Percentiles rank a stretch among this genome's conserved stretches.
These are phyloP conservation scores for Equus quagga DNA, from an alignment of 2,113 vertebrate genomes.

Conservation along the genomic window DNA sequence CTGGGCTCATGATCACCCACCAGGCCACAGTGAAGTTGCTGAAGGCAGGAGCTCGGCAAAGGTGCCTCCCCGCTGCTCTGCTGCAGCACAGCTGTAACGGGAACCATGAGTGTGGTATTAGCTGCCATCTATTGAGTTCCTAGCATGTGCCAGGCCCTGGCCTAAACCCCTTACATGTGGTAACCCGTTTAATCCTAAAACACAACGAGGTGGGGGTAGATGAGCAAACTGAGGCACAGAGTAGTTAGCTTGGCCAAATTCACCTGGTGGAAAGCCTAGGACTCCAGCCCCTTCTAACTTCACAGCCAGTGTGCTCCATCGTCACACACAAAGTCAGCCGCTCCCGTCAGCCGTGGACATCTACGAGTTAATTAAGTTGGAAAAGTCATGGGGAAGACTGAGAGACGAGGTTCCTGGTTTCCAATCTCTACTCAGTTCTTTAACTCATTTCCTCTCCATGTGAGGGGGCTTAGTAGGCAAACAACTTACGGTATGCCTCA, in stretches of 20 bases:
- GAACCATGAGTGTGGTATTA: not conserved
- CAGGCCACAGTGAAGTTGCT: not conserved
- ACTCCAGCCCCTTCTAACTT: not conserved
- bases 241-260: not conserved
- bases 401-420: not conserved
- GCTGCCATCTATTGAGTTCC: not conserved
- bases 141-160: not conserved
- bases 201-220: not conserved
- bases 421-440: not conserved
- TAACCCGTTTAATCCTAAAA: not conserved
- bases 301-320: not conserved
- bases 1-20: not conserved
- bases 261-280: not conserved
- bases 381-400: not conserved
- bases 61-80: rapidly evolving
- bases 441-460: not conserved
- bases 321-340: not conserved
- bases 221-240: not conserved
- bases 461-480: not conserved
- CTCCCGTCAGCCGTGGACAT: rapidly evolving
- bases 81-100: not conserved
- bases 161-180: not conserved
- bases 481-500: not conserved
- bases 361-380: not conserved
- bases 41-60: not conserved